phyloP scores from a whole-genome alignment of 1,140 invertebrate genomes.

The Aphidius ervi region DNA sequence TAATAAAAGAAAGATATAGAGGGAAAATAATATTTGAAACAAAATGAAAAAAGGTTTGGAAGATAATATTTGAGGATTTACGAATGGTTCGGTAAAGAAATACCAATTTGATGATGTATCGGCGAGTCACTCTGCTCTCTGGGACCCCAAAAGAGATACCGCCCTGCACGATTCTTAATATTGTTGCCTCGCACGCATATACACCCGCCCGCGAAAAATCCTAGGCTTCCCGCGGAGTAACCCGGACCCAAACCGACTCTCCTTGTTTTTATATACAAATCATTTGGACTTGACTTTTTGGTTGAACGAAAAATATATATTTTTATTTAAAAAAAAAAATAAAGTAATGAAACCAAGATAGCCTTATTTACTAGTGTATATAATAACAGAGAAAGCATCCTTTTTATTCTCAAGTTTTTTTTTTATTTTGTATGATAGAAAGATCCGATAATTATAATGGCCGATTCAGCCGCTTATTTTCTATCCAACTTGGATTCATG shows the following conservation, averaged over 20 bases:
- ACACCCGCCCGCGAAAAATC: slow-evolving; percentile 10
- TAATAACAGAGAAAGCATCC: slow-evolving; percentile 12
- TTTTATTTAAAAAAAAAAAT: background rate
- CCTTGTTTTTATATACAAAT: slow-evolving; percentile 11
- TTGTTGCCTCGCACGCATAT: background rate
- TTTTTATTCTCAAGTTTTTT: background rate
- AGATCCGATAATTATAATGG: slow-evolving; percentile 20
- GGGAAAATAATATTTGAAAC: background rate
- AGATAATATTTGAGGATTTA: too few species aligned
- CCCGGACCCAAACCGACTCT: slow-evolving; percentile 6
- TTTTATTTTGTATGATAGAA: slow-evolving; percentile 6
- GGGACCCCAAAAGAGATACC: slow-evolving; percentile 1
- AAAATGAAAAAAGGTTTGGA: background rate
- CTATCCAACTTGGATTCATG: background rate
- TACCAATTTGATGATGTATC: slow-evolving; percentile 12
- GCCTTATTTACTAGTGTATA: slow-evolving; percentile 3
- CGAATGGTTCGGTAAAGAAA: too few species aligned
- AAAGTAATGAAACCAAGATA: background rate
- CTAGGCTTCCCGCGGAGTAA: background rate
- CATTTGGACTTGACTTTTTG: slow-evolving; percentile 15
- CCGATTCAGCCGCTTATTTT: slow-evolving; percentile 7
- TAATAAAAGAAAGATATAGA: background rate
- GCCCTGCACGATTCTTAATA: slow-evolving; percentile 7
- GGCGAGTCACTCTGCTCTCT: background rate
- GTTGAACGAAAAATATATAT: background rate